These are phyloP conservation scores for Drosophila lowei DNA, from an alignment of 1,140 invertebrate genomes.

Conservation along the genomic window DNA sequence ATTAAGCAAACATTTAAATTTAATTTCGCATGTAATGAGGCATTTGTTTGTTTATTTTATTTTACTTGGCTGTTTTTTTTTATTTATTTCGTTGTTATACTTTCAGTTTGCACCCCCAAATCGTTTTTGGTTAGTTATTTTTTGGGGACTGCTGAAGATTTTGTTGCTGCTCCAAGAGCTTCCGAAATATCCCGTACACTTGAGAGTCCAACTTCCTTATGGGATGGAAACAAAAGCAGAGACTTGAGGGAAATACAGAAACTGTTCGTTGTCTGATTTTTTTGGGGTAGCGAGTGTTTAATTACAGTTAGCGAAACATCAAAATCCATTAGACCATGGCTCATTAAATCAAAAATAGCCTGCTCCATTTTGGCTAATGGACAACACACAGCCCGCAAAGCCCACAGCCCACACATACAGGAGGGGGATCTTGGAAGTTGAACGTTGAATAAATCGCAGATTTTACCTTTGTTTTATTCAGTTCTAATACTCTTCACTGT, in stretches of 20 bases:
- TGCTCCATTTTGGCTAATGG: constrained; percentile 82
- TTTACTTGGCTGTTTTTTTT: constrained; percentile 36
- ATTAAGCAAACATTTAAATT: constrained; percentile 83
- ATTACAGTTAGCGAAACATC: constrained; percentile 37
- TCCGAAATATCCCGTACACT: too few species aligned
- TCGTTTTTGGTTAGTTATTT: constrained; percentile 22
- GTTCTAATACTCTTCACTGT: background rate
- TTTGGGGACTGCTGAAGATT: constrained; percentile 23
- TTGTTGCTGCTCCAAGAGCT: constrained; percentile 3
- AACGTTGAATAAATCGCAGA: constrained; percentile 55
- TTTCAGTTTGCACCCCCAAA: constrained; percentile 11
- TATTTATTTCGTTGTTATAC: background rate
- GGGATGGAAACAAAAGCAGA: constrained; percentile 8
- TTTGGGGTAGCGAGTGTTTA: constrained; percentile 36
- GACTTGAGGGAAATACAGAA: constrained; percentile 12
- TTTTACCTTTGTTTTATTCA: constrained; percentile 22
- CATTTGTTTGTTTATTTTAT: constrained; percentile 81
- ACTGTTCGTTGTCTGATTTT: constrained; percentile 16
- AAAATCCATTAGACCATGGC: constrained; percentile 79
- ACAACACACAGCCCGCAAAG: constrained; percentile 37
- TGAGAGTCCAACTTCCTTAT: background rate
- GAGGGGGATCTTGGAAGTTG: constrained; percentile 60
- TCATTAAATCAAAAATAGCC: constrained; percentile 83
- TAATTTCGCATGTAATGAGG: constrained; percentile 83
- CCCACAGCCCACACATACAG: background rate